phyloP scores from a whole-genome alignment of 2,797 vertebrate species.

The Anableps anableps region DNA sequence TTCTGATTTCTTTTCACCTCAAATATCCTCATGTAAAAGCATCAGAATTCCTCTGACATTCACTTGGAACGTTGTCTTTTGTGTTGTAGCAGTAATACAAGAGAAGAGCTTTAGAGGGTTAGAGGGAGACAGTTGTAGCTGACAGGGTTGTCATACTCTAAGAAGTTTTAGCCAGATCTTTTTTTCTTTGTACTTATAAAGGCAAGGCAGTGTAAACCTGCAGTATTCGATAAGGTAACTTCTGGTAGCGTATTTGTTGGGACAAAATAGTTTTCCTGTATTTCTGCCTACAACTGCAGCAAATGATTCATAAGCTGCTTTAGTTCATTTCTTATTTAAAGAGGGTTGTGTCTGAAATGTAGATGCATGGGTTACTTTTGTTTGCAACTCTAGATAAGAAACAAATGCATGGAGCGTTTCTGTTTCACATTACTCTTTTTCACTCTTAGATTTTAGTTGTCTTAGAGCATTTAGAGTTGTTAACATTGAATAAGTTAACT shows the following conservation, averaged over 20 bases:
- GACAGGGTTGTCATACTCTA: not conserved
- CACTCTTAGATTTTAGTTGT: constrained; percentile 29
- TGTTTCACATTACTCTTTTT: constrained; percentile 6
- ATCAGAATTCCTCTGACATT: not conserved
- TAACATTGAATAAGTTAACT: constrained; percentile 55
- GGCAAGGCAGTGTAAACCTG: constrained; percentile 9
- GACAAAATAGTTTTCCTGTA: not conserved
- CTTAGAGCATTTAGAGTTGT: constrained; percentile 45
- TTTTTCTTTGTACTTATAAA: not conserved
- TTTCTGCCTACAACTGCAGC: not conserved
- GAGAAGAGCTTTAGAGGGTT: not conserved
- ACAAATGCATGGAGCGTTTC: constrained; percentile 31
- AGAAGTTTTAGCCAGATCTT: not conserved
- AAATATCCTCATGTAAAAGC: not conserved
- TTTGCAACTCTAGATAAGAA: constrained; percentile 21
- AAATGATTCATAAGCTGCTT: not conserved
- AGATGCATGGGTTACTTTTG: constrained; percentile 63
- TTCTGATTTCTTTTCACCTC: not conserved
- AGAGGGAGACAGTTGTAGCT: not conserved
- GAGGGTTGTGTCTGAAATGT: constrained; percentile 38
- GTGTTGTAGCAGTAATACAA: not conserved
- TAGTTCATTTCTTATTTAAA: not conserved
- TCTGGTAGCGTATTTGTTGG: not conserved
- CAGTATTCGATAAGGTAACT: not conserved
- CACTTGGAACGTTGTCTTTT: not conserved